Conservation (phyloP, 2,113 vertebrate genomes). For the Podarcis cretensis region DNA sequence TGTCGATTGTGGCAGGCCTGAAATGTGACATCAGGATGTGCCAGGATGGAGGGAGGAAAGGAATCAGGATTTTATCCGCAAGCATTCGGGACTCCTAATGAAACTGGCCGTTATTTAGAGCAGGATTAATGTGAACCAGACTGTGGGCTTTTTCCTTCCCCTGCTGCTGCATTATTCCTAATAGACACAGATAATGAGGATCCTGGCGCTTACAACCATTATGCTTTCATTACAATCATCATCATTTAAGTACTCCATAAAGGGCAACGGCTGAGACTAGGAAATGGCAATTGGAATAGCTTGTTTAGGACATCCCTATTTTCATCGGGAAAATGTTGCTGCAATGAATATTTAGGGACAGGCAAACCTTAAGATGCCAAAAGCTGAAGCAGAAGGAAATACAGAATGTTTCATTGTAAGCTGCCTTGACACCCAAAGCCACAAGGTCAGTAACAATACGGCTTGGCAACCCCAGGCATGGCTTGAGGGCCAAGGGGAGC, state of each 20-base stretch:
- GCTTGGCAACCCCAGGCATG: no score
- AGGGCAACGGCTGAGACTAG: constrained; percentile 11
- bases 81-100: not conserved
- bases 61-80: not conserved
- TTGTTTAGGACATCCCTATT: accelerated
- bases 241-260: not conserved
- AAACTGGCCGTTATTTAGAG: constrained; percentile 39
- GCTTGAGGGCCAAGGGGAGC: no score
- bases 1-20: not conserved
- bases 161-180: constrained; percentile 50
- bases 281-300: not conserved
- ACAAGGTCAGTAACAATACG: no score
- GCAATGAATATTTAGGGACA: no score
- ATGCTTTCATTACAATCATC: constrained; percentile 48
- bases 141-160: constrained; percentile 27
- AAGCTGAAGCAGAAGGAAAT: not conserved
- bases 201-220: constrained; percentile 38
- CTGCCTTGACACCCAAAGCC: no score
- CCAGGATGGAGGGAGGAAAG: not conserved
- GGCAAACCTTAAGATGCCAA: not conserved
- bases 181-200: constrained; percentile 21
- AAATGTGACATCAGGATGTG: not conserved
- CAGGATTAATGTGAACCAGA: not conserved
- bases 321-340: not conserved
- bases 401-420: no score